phyloP scores from a whole-genome alignment of 2,888 invertebrate species.

The Pollenia angustigena region DNA sequence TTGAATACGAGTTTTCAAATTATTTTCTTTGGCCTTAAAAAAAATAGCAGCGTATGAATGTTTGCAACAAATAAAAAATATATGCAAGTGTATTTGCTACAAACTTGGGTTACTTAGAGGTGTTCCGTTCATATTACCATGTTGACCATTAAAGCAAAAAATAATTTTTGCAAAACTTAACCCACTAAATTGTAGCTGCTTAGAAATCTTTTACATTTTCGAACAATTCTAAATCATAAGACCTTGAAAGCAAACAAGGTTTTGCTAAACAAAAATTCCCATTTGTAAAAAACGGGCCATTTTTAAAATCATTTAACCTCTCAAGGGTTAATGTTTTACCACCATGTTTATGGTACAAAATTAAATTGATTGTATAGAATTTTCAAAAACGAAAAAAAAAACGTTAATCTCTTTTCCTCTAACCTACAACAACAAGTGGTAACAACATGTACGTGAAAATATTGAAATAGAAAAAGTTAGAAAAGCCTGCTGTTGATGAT shows the following conservation, averaged over 20 bases:
- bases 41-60: conserved; percentile 36
- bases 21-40: conserved; percentile 69
- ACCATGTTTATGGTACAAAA: conserved; percentile 24
- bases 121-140: conserved; percentile 56
- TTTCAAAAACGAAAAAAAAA: not conserved
- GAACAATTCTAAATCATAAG: not conserved
- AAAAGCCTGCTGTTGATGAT: conserved; percentile 16
- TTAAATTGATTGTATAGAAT: conserved; percentile 41
- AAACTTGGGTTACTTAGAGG: conserved; percentile 39
- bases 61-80: conserved; percentile 5
- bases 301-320: not conserved
- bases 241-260: not conserved
- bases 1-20: conserved; percentile 62
- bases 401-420: conserved; percentile 13
- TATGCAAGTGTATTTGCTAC: conserved; percentile 61
- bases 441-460: not conserved
- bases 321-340: conserved; percentile 30
- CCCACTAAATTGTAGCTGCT: conserved; percentile 8
- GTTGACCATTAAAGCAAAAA: conserved; percentile 49
- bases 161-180: conserved; percentile 24
- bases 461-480: not conserved
- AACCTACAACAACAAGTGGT: conserved; percentile 25
- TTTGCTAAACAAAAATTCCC: not conserved
- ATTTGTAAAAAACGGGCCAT: not conserved
- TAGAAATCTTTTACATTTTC: not conserved